A percentile compares a stretch with the other conserved stretches of the same genome.
Evolutionary conservation across 2,888 invertebrate genomes (phyloP).

Genomic region (Thera britannica): DNA sequence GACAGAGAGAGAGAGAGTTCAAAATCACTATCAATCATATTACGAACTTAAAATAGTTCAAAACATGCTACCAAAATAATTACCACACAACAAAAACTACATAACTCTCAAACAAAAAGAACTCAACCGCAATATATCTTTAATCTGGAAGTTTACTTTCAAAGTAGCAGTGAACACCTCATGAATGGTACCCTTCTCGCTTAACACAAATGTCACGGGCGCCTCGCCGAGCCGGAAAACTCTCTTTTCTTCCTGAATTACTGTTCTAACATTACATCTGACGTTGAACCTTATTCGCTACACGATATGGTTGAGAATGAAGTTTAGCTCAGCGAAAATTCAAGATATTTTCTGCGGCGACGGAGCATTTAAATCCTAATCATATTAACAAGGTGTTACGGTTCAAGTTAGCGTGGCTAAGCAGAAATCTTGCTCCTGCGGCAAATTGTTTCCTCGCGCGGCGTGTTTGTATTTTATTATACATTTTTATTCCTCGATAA

Average conservation of each 20-base stretch:
- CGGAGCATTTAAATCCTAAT: constrained; percentile 54
- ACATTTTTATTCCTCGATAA: constrained; percentile 85
- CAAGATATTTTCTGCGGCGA: constrained; percentile 75
- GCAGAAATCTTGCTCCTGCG: constrained; percentile 82
- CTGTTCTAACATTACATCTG: constrained; percentile 50
- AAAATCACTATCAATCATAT: neutral
- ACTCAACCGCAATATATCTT: constrained; percentile 31
- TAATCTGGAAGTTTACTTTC: constrained; percentile 66
- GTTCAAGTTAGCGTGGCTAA: constrained; percentile 51
- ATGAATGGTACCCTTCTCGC: constrained; percentile 79
- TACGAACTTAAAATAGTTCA: neutral
- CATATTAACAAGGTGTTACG: constrained; percentile 51
- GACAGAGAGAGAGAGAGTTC: too few relatives aligned
- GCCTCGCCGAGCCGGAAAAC: constrained; percentile 81
- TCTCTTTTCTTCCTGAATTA: constrained; percentile 84
- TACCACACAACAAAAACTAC: constrained; percentile 17
- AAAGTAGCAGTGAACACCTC: constrained; percentile 68
- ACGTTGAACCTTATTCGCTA: constrained; percentile 54
- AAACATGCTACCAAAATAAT: neutral
- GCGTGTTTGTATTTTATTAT: constrained; percentile 85
- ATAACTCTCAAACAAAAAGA: constrained; percentile 31
- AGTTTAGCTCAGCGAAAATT: constrained; percentile 59
- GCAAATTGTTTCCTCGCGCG: constrained; percentile 84
- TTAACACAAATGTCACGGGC: constrained; percentile 84
- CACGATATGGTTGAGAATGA: constrained; percentile 52